Conservation (phyloP, 1,140 invertebrate species). For the Chymomyza costata region DNA sequence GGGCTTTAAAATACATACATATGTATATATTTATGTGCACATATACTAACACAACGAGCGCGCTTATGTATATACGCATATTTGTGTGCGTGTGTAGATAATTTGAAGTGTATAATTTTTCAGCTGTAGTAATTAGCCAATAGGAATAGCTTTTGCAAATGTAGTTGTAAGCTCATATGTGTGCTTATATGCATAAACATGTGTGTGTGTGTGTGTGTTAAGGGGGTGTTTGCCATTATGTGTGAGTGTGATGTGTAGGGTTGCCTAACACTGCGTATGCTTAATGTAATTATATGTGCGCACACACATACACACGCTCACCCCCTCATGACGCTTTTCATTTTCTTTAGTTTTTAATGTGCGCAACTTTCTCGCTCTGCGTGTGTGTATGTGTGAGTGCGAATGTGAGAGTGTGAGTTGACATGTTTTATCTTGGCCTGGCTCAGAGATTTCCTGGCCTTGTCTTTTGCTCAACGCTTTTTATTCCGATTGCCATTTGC, state of each 20-base stretch:
- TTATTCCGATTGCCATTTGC: no score
- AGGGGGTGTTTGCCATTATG: conserved; percentile 3
- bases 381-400: no score
- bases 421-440: no score
- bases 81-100: conserved; percentile 47
- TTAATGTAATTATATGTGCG: no score
- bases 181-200: no score
- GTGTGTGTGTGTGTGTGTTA: conserved; percentile 27
- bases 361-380: no score
- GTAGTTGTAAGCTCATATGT: conserved; percentile 39
- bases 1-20: conserved; percentile 39
- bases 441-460: no score
- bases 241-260: conserved; percentile 6
- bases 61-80: conserved; percentile 16
- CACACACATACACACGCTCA: no score
- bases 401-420: no score
- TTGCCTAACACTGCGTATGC: background rate
- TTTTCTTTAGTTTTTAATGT: no score
- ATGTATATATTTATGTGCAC: conserved; percentile 27
- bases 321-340: no score
- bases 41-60: conserved; percentile 6
- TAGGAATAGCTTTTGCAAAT: conserved; percentile 60
- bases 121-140: conserved; percentile 63
- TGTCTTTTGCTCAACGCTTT: no score
- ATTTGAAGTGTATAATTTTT: conserved; percentile 41